Percentiles rank a stretch among this genome's conserved stretches.
Evolutionary conservation across 2,113 vertebrate genomes (phyloP).

Genomic region (Echinops telfairi): DNA sequence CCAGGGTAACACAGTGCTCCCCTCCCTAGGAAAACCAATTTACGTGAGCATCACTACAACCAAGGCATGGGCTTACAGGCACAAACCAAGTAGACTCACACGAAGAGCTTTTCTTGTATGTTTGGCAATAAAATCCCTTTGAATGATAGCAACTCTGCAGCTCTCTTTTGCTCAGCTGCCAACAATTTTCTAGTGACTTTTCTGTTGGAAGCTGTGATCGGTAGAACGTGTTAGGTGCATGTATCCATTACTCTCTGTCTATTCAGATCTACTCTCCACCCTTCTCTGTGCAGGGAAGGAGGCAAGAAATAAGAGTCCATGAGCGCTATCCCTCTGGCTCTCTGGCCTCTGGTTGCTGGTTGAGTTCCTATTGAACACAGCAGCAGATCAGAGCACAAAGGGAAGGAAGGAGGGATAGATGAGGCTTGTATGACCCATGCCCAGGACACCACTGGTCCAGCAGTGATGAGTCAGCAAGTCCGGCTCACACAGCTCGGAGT

Average conservation of each 20-base stretch:
- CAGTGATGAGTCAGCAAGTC: background rate
- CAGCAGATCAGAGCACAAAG: background rate
- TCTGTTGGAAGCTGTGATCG: background rate
- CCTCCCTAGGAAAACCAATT: constrained; percentile 25
- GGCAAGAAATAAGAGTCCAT: too few relatives aligned
- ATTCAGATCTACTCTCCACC: background rate
- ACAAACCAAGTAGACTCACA: background rate
- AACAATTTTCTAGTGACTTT: background rate
- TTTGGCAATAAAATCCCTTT: background rate
- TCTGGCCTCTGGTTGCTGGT: background rate
- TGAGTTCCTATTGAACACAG: background rate
- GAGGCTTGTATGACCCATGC: background rate
- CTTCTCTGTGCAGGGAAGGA: background rate
- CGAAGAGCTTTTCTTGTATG: constrained; percentile 1
- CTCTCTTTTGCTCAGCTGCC: background rate
- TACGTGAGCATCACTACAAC: background rate
- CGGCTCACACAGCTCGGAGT: too few relatives aligned
- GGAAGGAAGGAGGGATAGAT: background rate
- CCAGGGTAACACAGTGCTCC: background rate
- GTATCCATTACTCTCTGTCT: background rate
- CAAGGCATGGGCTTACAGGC: background rate
- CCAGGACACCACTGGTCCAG: background rate
- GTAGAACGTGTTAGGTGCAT: background rate
- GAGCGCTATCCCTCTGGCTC: background rate
- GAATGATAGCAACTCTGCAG: background rate